Base-by-base conservation (phyloP, 2,113 vertebrate species). In the Ardeotis arabs region DNA sequence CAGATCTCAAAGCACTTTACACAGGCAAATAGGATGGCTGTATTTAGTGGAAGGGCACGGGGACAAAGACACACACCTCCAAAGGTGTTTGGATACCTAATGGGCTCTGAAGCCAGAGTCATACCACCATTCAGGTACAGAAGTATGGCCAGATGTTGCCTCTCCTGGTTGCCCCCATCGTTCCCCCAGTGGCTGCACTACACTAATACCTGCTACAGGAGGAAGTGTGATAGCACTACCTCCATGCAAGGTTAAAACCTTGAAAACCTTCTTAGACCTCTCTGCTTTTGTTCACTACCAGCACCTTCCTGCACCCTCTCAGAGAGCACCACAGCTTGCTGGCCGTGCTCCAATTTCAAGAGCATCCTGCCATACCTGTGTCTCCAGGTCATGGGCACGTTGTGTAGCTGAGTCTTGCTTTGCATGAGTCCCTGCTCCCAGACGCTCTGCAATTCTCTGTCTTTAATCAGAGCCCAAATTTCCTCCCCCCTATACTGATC, bases 331-430 rank as follows among this genome's bases (percentile, higher is more conserved):
- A 33, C 37, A 84, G 53, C 33, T 84, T 75, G 49, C 68, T 86
- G 41, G 14, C 47, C 39, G 7, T 37, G 25, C 15, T 64, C 33
- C 49, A 24, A 29, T 47, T 62, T 74, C 52, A 70, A 22, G 13
- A 52, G 41, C 52, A 60, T 70, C 75, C 45, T 63, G 29, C 52
- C 49, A 33, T 29, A 28, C 8, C 58, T 1, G 0, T 45, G 25
- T 17, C 33, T 41, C 90, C 14, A 5, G 35, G 59, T 47, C 70
- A 44, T 21, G 7, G 2, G 25, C 0, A 1, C 1, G 1, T 1
- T 31, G 45, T 12, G 25, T 4, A 79, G 47, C 56, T 73, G 39
- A 90, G 47, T 2, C 20, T 56, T 50, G 72, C 64, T 59, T 77
- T 84, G 16, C 39, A 37, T 5, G 27, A n/a, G 20, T n/a, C 29